A percentile compares a stretch with the other conserved stretches of the same genome.
Conservation (phyloP, 92 coral and sea anemone species). For the Heteractis magnifica region DNA sequence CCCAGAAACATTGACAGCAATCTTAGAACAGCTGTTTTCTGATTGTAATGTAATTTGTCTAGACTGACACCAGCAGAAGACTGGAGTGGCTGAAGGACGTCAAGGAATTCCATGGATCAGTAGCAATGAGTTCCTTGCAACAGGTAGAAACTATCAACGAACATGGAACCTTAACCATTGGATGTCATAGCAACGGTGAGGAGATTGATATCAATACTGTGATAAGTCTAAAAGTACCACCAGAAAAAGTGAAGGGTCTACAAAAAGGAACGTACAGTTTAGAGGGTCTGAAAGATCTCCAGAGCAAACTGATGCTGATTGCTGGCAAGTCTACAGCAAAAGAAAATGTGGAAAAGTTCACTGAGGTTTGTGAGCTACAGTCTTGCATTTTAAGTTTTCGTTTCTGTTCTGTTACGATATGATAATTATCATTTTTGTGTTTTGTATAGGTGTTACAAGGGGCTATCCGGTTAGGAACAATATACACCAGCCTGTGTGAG, state of each 20-base stretch:
- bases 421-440: too few relatives aligned
- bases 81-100: slow-evolving; percentile 75
- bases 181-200: slow-evolving; percentile 35
- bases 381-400: too few relatives aligned
- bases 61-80: slow-evolving; percentile 61
- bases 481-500: slow-evolving; percentile 64
- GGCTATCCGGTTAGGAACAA: slow-evolving; percentile 52
- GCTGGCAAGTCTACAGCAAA: slow-evolving; percentile 78
- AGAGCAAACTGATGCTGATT: slow-evolving; percentile 91
- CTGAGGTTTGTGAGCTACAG: slow-evolving; percentile 48
- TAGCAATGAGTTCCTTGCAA: slow-evolving; percentile 66
- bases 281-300: slow-evolving; percentile 81
- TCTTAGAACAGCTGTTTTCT: too few relatives aligned
- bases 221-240: slow-evolving; percentile 47
- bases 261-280: slow-evolving; percentile 50
- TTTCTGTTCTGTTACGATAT: too few relatives aligned
- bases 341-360: slow-evolving; percentile 78
- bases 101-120: slow-evolving; percentile 77
- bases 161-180: slow-evolving; percentile 59
- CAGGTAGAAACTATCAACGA: slow-evolving; percentile 76
- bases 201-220: slow-evolving; percentile 36
- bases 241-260: slow-evolving; percentile 26
- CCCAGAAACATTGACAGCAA: too few relatives aligned
- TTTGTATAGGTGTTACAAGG: slow-evolving; percentile 53
- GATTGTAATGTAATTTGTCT: background rate